phyloP scores from a whole-genome alignment of 30 jellyfish, hydroid and myxozoan species.

The Euphysa ruthae region DNA sequence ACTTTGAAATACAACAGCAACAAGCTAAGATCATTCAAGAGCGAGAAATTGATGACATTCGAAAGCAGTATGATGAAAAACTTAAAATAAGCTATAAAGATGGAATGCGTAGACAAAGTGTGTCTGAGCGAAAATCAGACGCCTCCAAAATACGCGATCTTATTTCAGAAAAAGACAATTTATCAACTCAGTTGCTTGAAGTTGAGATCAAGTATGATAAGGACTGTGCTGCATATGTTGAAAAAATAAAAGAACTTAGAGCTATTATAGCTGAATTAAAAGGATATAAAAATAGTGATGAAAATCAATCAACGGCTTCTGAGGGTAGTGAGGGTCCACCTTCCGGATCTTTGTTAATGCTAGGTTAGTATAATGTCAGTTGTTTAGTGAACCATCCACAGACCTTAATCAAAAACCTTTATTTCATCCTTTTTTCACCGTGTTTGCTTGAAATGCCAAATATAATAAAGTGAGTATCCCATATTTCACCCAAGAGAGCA shows the following conservation, averaged over 20 bases:
- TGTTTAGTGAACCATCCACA: too few species aligned
- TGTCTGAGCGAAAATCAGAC: slow-evolving; percentile 77
- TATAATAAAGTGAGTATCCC: too few species aligned
- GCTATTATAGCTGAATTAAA: slow-evolving; percentile 45
- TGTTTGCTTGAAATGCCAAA: too few species aligned
- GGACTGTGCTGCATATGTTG: slow-evolving; percentile 37
- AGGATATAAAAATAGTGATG: slow-evolving; percentile 3
- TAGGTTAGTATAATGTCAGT: too few species aligned
- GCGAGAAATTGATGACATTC: slow-evolving; percentile 63
- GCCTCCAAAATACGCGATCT: slow-evolving; percentile 64
- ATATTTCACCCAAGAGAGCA: too few species aligned
- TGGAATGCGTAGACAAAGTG: slow-evolving; percentile 78
- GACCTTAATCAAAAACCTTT: too few species aligned
- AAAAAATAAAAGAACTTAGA: slow-evolving; percentile 25
- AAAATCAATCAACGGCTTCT: neutral
- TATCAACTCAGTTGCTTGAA: slow-evolving; percentile 42
- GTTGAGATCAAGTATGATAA: slow-evolving; percentile 51
- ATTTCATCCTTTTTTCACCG: too few species aligned
- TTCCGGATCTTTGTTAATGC: neutral
- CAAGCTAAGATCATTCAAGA: slow-evolving; percentile 46
- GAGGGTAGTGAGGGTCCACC: neutral
- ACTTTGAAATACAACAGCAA: slow-evolving; percentile 33
- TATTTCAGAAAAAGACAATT: slow-evolving; percentile 37
- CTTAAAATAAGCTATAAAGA: slow-evolving; percentile 74
- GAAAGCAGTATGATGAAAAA: slow-evolving; percentile 87